A percentile compares a stretch with the other conserved stretches of the same genome.
These are phyloP conservation scores for Halichoerus grypus DNA, from an alignment of 2,113 vertebrate species.

Conservation along the genomic window DNA sequence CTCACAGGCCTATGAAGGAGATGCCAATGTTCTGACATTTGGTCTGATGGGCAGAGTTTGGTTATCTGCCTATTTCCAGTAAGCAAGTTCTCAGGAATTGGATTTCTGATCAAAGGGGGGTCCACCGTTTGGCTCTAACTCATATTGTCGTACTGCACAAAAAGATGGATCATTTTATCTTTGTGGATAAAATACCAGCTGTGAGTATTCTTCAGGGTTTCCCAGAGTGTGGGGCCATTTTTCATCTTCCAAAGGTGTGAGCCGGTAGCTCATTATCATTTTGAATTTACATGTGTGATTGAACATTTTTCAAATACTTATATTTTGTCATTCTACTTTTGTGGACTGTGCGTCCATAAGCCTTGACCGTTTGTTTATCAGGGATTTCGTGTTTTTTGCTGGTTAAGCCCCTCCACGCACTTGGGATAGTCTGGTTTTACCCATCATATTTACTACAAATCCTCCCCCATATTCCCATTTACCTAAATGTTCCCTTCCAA, in stretches of 20 bases:
- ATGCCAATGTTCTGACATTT: neutral
- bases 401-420: neutral
- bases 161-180: neutral
- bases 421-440: neutral
- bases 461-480: neutral
- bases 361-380: neutral
- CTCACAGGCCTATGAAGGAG: neutral
- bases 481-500: neutral
- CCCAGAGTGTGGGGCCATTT: neutral
- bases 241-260: neutral
- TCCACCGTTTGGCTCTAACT: neutral
- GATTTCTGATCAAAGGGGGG: neutral
- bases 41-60: neutral
- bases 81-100: neutral
- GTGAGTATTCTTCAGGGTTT: neutral
- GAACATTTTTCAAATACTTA: neutral
- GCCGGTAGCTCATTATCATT: neutral
- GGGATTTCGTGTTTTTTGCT: neutral
- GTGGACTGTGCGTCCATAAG: accelerated
- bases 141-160: neutral
- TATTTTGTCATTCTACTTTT: neutral
- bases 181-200: neutral
- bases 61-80: neutral
- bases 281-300: neutral
- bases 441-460: neutral